Percentiles rank a stretch among this genome's conserved stretches.
phyloP scores from a whole-genome alignment of 2,888 invertebrate species.

The Loripinus fragilis region DNA sequence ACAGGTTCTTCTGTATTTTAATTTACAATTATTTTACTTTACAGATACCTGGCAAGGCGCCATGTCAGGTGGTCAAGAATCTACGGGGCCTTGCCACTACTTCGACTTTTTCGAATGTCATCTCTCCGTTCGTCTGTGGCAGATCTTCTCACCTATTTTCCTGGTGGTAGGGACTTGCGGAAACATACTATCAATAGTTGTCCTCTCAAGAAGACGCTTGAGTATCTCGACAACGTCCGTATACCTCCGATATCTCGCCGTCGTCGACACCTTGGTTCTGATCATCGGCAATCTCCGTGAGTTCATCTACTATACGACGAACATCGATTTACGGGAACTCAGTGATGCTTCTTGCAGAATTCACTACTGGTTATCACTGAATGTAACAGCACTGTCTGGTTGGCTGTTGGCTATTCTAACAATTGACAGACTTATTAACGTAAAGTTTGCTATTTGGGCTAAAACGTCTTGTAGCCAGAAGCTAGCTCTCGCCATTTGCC shows the following conservation, averaged over 20 bases:
- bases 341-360: background rate
- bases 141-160: background rate
- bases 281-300: constrained; percentile 11
- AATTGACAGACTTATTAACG: background rate
- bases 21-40: too few relatives aligned
- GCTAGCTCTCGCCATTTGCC: background rate
- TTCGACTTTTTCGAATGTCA: background rate
- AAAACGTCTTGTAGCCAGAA: background rate
- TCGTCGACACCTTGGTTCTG: background rate
- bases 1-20: too few relatives aligned
- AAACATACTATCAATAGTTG: background rate
- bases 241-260: background rate
- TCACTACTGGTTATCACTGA: background rate
- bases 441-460: background rate
- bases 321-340: background rate
- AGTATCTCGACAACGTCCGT: background rate
- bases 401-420: background rate
- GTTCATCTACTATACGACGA: background rate
- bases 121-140: background rate
- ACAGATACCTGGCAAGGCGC: too few relatives aligned
- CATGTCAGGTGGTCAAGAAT: too few relatives aligned
- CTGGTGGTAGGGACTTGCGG: background rate
- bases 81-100: background rate
- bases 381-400: background rate
- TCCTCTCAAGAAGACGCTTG: background rate